phyloP scores from a whole-genome alignment of 2,113 vertebrate species.

The Turdus rufiventris region DNA sequence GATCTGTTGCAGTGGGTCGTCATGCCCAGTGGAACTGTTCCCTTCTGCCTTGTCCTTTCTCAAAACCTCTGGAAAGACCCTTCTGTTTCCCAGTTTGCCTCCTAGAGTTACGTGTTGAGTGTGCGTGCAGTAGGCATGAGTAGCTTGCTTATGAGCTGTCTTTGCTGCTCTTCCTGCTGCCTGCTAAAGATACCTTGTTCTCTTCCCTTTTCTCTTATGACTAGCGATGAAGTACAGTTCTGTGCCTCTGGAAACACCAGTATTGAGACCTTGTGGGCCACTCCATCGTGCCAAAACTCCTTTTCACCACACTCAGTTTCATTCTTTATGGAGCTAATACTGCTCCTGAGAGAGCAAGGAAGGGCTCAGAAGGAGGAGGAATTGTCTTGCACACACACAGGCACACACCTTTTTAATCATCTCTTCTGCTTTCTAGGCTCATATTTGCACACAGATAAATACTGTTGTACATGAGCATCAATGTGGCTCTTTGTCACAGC shows the following conservation, averaged over 20 bases:
- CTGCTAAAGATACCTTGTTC: neutral
- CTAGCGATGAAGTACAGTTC: neutral
- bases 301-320: neutral
- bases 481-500: neutral
- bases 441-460: neutral
- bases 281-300: neutral
- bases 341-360: neutral
- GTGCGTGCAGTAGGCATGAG: neutral
- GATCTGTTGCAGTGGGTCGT: neutral
- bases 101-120: neutral
- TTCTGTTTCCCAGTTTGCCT: neutral
- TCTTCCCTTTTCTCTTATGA: neutral
- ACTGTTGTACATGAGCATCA: accelerated
- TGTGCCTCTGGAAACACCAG: neutral
- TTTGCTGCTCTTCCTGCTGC: neutral
- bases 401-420: neutral
- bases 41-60: neutral
- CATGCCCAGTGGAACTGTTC: neutral
- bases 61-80: neutral
- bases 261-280: accelerated
- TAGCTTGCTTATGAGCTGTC: neutral
- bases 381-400: neutral
- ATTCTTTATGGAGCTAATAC: neutral
- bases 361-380: neutral
- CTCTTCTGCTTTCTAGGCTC: neutral